Conservation (phyloP, 1,140 invertebrate species). For the Helicorthomorpha holstii region DNA sequence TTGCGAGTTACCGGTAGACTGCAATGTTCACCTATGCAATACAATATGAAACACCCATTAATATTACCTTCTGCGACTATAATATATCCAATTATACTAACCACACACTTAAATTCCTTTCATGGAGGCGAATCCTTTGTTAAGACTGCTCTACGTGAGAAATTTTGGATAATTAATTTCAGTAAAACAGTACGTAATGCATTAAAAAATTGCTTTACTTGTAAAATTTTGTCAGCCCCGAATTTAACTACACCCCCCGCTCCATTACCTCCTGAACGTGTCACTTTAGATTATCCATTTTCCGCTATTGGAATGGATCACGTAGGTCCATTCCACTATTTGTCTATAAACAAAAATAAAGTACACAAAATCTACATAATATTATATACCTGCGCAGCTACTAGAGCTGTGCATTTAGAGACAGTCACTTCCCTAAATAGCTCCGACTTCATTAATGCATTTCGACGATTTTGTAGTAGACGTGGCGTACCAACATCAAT, state of each 20-base stretch:
- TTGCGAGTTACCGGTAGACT: no score
- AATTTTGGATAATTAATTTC: background rate
- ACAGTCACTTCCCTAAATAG: conserved; percentile 8
- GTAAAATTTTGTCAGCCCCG: background rate
- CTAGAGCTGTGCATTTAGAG: conserved; percentile 13
- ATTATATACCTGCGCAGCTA: conserved; percentile 11
- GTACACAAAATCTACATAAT: background rate
- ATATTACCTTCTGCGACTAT: no score
- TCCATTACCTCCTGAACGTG: background rate
- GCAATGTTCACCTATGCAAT: no score
- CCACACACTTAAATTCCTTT: no score
- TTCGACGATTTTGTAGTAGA: conserved; percentile 6
- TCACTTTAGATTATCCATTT: background rate
- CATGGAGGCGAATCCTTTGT: no score
- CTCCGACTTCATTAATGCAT: conserved; percentile 5
- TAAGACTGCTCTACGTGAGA: no score
- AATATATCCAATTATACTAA: no score
- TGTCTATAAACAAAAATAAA: background rate
- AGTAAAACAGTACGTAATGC: background rate
- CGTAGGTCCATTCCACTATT: background rate
- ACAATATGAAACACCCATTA: no score
- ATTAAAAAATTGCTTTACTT: background rate
- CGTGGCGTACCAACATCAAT: conserved; percentile 3
- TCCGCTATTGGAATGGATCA: background rate
- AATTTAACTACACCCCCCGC: background rate